Base-by-base conservation (phyloP, 2,888 invertebrate species). In the Colostygia pectinataria region DNA sequence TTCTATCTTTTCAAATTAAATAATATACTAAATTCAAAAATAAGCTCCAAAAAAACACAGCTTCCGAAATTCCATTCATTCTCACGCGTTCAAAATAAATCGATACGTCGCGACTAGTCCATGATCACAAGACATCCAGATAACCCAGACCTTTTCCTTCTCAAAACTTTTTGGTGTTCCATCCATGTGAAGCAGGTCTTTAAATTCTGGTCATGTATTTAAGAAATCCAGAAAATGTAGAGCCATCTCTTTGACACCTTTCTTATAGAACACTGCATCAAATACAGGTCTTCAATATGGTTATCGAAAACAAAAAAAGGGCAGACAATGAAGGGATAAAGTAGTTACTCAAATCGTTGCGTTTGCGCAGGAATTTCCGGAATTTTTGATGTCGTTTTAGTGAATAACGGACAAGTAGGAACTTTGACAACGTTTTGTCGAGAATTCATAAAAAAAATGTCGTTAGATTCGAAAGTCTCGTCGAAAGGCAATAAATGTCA, bases 1-100 rank as follows among this genome's bases (percentile, higher is more conserved):
- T n/a, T n/a, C n/a, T n/a, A n/a, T n/a, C n/a, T n/a, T n/a, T n/a
- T n/a, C n/a, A n/a, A n/a, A n/a, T 20, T 20, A 33, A 44, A 32
- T 32, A n/a, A n/a, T 37, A 29, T 31, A 42, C 39, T 33, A 47
- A 61, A 61, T 61, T 51, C 53, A 50, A 53, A 50, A 53, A 49
- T 36, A 24, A 54, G 8, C 29, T 25, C 23, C 27, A 49, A 56
- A 48, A 32, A 62, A 60, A 62, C 55, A 15, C 20, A 49, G 51
- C 56, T 61, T 52, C 61, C 49, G 53, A 58, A 61, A 61, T 61
- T 61, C 61, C 56, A 50, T 61, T 57, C 57, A 61, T 64, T 54
- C 57, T 53, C 38, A 54, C 53, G 63, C 63, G 62, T 61, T 55
- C 61, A 44, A 52, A 55, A 52, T 59, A 58, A 63, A 61, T 61